Conservation (phyloP, 1,140 invertebrate species). For the Leptoteleia sp. region DNA sequence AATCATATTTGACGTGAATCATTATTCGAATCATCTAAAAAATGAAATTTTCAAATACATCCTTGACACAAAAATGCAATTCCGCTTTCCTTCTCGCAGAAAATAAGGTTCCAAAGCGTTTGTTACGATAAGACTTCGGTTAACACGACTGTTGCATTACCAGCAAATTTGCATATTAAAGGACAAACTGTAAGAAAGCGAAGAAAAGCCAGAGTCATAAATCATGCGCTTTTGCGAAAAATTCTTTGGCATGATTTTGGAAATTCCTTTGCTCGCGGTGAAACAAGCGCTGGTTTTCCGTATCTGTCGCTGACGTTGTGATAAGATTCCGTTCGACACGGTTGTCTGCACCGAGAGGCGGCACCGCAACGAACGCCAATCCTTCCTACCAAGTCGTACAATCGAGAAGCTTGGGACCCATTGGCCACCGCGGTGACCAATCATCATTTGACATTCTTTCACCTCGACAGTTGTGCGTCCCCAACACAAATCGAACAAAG, state of each 20-base stretch:
- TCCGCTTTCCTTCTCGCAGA: not conserved
- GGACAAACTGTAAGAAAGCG: conserved; percentile 21
- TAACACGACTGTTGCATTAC: conserved; percentile 57
- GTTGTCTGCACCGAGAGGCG: conserved; percentile 75
- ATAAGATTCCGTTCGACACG: conserved; percentile 64
- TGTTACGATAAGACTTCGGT: conserved; percentile 39
- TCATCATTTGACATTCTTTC: conserved; percentile 80
- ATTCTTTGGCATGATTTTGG: conserved; percentile 18
- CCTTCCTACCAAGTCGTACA: conserved; percentile 71
- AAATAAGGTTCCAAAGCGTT: conserved; percentile 27
- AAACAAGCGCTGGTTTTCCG: conserved; percentile 36
- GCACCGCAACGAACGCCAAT: conserved; percentile 69
- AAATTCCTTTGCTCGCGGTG: conserved; percentile 2
- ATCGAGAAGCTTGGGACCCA: conserved; percentile 72
- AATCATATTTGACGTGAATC: too few species aligned
- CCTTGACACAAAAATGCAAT: conserved; percentile 16
- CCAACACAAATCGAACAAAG: conserved; percentile 40
- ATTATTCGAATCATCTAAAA: conserved; percentile 6
- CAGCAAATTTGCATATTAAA: conserved; percentile 44
- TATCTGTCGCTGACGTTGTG: conserved; percentile 16
- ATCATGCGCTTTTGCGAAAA: conserved; percentile 10
- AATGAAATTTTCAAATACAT: conserved; percentile 10
- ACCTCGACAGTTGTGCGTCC: conserved; percentile 64
- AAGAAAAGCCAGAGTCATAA: not conserved
- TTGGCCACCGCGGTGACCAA: conserved; percentile 80